Percentiles rank a stretch among this genome's conserved stretches.
Evolutionary conservation across 2,888 invertebrate genomes (phyloP).

Genomic region (Ceratothoa steindachneri): DNA sequence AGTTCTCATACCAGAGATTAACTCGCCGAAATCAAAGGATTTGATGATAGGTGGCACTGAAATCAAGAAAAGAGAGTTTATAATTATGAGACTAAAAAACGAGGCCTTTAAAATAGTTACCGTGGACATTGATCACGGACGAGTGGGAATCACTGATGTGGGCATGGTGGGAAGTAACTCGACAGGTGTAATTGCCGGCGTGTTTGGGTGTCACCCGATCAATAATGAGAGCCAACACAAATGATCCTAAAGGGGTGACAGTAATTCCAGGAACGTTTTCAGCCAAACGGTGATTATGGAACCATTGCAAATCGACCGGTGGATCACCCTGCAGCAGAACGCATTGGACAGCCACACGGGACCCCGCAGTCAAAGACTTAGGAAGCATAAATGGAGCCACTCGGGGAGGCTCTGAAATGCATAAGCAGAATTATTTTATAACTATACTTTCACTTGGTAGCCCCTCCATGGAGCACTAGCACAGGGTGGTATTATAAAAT

Average conservation of each 20-base stretch:
- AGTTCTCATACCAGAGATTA: conserved; percentile 75
- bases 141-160: conserved; percentile 47
- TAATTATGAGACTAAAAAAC: too few relatives aligned
- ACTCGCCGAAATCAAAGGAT: conserved; percentile 77
- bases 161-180: conserved; percentile 49
- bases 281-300: conserved; percentile 62
- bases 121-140: conserved; percentile 49
- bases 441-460: background rate
- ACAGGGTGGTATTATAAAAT: too few relatives aligned
- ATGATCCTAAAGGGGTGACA: conserved; percentile 75
- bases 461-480: background rate
- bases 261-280: conserved; percentile 57
- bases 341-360: conserved; percentile 83
- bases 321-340: conserved; percentile 87
- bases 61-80: conserved; percentile 50
- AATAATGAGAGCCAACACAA: conserved; percentile 61
- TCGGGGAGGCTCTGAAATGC: conserved; percentile 68
- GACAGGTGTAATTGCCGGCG: conserved; percentile 51
- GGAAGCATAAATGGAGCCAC: conserved; percentile 77
- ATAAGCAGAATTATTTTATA: background rate
- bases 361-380: conserved; percentile 73
- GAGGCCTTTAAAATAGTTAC: conserved; percentile 42
- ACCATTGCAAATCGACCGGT: conserved; percentile 87
- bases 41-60: conserved; percentile 80
- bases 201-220: conserved; percentile 49